Percentiles rank a stretch among this genome's conserved stretches.
phyloP scores from a whole-genome alignment of 2,888 invertebrate genomes.

The Cantharis nigra region DNA sequence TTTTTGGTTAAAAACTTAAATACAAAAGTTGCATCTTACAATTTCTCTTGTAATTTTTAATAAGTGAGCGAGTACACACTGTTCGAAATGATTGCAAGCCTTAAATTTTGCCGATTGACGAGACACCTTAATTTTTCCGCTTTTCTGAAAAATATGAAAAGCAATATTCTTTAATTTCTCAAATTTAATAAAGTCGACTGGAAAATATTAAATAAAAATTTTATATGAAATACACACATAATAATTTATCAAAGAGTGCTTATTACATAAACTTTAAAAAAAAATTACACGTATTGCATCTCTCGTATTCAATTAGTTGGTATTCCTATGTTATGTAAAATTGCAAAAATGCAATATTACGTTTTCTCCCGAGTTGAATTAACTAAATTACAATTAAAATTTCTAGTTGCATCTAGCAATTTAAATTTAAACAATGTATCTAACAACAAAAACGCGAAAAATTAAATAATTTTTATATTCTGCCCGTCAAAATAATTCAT shows the following conservation, averaged over 20 bases:
- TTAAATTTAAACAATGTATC: conserved; percentile 23
- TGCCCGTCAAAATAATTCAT: background rate
- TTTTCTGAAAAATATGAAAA: background rate
- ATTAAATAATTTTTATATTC: background rate
- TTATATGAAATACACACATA: background rate
- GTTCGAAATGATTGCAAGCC: too few species aligned
- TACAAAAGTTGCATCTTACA: too few species aligned
- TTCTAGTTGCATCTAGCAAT: conserved; percentile 22
- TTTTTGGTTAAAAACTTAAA: too few species aligned
- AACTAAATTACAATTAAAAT: conserved; percentile 28
- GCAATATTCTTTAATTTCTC: conserved; percentile 45
- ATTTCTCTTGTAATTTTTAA: too few species aligned
- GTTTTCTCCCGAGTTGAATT: conserved; percentile 24
- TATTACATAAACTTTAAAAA: background rate
- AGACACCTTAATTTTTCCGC: background rate
- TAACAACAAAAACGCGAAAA: background rate
- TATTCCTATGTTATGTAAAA: conserved; percentile 20
- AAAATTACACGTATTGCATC: conserved; percentile 23
- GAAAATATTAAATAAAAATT: background rate
- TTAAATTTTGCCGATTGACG: too few species aligned
- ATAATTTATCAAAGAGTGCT: conserved; percentile 1
- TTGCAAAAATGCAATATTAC: conserved; percentile 29
- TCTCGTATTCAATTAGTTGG: conserved; percentile 29
- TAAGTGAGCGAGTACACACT: too few species aligned
- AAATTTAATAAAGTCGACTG: background rate